phyloP scores from a whole-genome alignment of 2,797 vertebrate genomes.

The Enteromius treurensis region DNA sequence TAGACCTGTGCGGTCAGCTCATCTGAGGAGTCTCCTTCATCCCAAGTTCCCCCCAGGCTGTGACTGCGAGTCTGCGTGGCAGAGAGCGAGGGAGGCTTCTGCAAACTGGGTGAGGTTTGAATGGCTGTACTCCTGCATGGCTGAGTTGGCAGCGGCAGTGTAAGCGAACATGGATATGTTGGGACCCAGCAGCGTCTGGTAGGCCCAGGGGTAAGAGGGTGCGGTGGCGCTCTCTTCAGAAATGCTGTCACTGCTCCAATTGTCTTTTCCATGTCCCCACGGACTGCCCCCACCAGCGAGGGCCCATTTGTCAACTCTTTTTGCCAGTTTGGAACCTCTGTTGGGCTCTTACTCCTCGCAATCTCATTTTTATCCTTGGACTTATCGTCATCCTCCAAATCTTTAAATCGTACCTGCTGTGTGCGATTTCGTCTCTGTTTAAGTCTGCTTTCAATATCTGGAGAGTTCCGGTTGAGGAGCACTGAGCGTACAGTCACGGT shows the following conservation, averaged over 20 bases:
- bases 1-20: slow-evolving; percentile 71
- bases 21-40: slow-evolving; percentile 75
- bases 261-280: slow-evolving; percentile 80
- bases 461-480: slow-evolving; percentile 84
- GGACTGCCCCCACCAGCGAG: slow-evolving; percentile 79
- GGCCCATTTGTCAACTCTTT: slow-evolving; percentile 70
- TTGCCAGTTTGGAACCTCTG: slow-evolving; percentile 45
- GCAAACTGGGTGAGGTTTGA: slow-evolving; percentile 85
- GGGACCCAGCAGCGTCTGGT: slow-evolving; percentile 80
- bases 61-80: slow-evolving; percentile 72
- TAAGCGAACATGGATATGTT: slow-evolving; percentile 75
- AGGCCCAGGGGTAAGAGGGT: slow-evolving; percentile 79
- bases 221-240: slow-evolving; percentile 78
- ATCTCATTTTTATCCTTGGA: slow-evolving; percentile 61
- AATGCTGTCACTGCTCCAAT: slow-evolving; percentile 80
- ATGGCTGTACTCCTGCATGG: slow-evolving; percentile 83
- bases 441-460: slow-evolving; percentile 81
- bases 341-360: slow-evolving; percentile 66
- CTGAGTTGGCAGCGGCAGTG: slow-evolving; percentile 79
- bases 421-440: slow-evolving; percentile 82
- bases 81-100: slow-evolving; percentile 74
- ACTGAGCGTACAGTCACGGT: slow-evolving; percentile 85
- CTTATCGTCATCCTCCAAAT: slow-evolving; percentile 76
- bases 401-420: slow-evolving; percentile 88
- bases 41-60: slow-evolving; percentile 70